A percentile compares a stretch with the other conserved stretches of the same genome.
Conservation (phyloP, 2,113 vertebrate species). For the Neodon shergylaensis region DNA sequence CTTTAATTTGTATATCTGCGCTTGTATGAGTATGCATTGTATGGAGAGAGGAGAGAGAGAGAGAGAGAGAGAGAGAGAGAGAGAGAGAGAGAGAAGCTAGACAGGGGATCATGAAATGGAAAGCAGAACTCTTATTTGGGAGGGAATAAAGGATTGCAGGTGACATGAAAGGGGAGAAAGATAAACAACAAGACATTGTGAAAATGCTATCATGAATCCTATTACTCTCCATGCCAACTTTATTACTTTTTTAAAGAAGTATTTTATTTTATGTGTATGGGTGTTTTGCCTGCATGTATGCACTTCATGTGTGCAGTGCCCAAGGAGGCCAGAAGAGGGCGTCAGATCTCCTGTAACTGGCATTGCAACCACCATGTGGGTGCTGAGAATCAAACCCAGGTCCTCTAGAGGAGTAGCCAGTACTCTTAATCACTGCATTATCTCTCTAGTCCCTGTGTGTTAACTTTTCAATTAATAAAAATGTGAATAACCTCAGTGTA, state of each 20-base stretch:
- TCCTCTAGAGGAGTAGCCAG: neutral
- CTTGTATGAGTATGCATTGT: neutral
- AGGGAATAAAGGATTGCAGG: neutral
- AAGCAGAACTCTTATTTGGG: neutral
- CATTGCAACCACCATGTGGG: neutral
- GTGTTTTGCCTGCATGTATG: neutral
- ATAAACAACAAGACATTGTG: neutral
- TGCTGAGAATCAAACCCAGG: neutral
- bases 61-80: too few species aligned
- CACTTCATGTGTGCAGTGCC: neutral
- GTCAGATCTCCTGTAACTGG: neutral
- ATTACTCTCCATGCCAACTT: neutral
- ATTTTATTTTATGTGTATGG: neutral
- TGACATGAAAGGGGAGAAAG: neutral
- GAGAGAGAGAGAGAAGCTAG: neutral
- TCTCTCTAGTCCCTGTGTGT: neutral
- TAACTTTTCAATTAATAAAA: neutral
- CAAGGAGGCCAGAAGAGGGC: neutral
- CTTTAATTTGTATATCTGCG: neutral
- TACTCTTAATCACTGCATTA: neutral
- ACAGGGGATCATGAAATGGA: neutral
- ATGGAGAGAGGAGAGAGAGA: neutral
- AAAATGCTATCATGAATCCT: neutral
- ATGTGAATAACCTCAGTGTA: neutral
- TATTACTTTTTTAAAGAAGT: neutral